phyloP scores from a whole-genome alignment of 2,113 vertebrate genomes.

The Apistogramma diplotaenia region DNA sequence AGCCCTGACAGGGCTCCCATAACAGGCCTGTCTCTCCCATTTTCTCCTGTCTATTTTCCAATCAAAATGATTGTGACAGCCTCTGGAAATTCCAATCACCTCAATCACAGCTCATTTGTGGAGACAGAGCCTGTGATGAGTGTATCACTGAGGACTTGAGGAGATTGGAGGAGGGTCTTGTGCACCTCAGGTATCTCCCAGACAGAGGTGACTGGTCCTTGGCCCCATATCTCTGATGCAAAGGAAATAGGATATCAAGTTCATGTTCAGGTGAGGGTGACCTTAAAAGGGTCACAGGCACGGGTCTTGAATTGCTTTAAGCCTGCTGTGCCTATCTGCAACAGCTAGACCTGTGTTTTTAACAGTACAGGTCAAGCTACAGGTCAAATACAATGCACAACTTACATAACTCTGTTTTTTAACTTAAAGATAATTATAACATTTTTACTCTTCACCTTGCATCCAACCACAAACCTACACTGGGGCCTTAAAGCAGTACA shows the following conservation, averaged over 20 bases:
- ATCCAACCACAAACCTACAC: not conserved
- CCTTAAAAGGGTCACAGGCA: constrained; percentile 35
- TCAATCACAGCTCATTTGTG: constrained; percentile 75
- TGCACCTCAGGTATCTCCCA: constrained; percentile 17
- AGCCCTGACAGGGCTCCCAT: constrained; percentile 74
- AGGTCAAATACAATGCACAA: not conserved
- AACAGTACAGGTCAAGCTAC: not conserved
- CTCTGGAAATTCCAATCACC: constrained; percentile 75
- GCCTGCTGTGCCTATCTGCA: not conserved
- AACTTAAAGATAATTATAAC: not conserved
- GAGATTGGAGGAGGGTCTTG: constrained; percentile 2
- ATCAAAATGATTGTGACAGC: constrained; percentile 79
- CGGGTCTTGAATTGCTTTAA: constrained; percentile 21
- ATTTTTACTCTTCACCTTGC: not conserved
- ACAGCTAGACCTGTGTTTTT: not conserved
- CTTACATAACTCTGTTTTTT: not conserved
- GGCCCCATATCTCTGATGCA: constrained; percentile 2
- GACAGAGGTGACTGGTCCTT: constrained; percentile 16
- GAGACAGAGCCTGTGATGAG: constrained; percentile 69
- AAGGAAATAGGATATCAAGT: constrained; percentile 53
- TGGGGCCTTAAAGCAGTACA: not conserved
- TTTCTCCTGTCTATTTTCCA: constrained; percentile 71
- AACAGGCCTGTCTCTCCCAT: constrained; percentile 77
- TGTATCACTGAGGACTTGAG: constrained; percentile 54
- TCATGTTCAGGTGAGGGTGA: constrained; percentile 48